phyloP scores from a whole-genome alignment of 2,113 vertebrate genomes.

The Pterophyllum scalare region DNA sequence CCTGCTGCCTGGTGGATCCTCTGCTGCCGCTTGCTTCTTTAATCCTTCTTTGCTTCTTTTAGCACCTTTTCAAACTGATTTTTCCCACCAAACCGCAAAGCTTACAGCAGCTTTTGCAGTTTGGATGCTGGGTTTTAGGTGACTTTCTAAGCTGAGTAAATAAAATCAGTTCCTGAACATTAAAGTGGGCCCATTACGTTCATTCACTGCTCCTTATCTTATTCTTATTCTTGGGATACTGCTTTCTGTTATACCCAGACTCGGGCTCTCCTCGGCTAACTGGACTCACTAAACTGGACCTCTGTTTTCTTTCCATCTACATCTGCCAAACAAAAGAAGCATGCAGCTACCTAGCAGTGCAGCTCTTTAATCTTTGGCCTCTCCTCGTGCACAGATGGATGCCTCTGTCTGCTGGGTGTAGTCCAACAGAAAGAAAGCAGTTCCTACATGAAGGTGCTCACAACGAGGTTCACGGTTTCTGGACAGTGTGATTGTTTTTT shows the following conservation, averaged over 20 bases:
- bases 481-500: not conserved
- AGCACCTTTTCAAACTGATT: too few species aligned
- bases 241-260: not conserved
- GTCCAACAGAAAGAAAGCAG: not conserved
- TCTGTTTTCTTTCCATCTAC: not conserved
- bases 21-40: not conserved
- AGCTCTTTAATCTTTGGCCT: not conserved
- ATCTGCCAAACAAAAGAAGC: not conserved
- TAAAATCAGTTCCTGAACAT: not conserved
- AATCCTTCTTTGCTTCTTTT: not conserved
- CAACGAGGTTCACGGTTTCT: not conserved
- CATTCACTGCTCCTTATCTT: not conserved
- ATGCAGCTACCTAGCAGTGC: not conserved
- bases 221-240: not conserved
- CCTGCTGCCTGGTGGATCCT: not conserved
- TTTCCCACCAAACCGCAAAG: not conserved
- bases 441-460: not conserved
- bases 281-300: not conserved
- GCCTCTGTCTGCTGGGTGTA: not conserved
- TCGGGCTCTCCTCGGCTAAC: not conserved
- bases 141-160: not conserved
- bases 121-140: rapidly evolving
- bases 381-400: rapidly evolving
- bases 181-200: not conserved
- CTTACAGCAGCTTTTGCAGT: not conserved